Base-by-base conservation (phyloP, 2,888 invertebrate species). In the Thyatira batis region DNA sequence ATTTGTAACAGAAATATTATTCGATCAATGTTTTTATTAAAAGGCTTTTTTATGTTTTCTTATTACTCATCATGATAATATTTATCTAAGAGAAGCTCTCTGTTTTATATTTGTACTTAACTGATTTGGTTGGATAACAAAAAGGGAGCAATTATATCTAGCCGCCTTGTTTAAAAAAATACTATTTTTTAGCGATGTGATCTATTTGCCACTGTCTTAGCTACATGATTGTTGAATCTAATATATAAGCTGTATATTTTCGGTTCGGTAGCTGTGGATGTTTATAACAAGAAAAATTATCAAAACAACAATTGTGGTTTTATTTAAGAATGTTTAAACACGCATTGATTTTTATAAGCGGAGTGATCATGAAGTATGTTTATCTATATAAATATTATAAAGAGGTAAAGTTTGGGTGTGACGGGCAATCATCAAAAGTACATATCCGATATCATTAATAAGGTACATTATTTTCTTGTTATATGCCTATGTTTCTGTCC, bases 251-350 rank as follows among this genome's bases (percentile, higher is more conserved):
- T 20, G 21, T 45, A 20, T 27, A 28, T 11, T 43, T 23, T 49
- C 27, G 43, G 39, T 52, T 49, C 45, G 23, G 23, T 52, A 53
- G 45, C 49, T 49, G 46, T 57, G 54, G 30, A 51, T 39, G 30
- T 52, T 52, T 30, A 39, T 51, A 51, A 51, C 20, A 51, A 57
- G 45, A 43, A 44, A 54, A 54, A 54, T 51, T 46, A 54, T 52
- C 50, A 43, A 45, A 27, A 44, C 11, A 44, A 49, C 27, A 10
- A 23, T 2, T 20, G 28, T 20, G 23, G 27, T 48, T 48, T 48
- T 20, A 28, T 27, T 46, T 25, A 8, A 43, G 11, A 33, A 33
- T 13, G 6, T 13, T 6, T 13, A 43, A 13, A 43, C 13, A 43
- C 13, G 5, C 8, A 23, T 23, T 23, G 23, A 23, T 23, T 23